Evolutionary conservation across 2,113 vertebrate genomes (phyloP).

Genomic region (Strix uralensis): DNA sequence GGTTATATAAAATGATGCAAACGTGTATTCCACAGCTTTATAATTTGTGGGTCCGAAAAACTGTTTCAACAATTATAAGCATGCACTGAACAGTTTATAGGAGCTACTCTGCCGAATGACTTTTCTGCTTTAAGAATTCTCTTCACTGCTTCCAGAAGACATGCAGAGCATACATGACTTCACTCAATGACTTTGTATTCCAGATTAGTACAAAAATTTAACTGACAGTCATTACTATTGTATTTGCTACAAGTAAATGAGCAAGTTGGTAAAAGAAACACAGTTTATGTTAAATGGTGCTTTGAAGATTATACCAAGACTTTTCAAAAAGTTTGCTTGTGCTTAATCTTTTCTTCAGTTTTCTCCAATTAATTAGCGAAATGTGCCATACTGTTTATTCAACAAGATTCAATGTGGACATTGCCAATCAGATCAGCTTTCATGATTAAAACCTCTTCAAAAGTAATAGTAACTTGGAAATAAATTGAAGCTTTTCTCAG

Average conservation of each 20-base stretch:
- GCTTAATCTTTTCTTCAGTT: conserved; percentile 29
- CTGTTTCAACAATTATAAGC: not conserved
- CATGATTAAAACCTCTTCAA: not conserved
- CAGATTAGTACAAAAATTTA: not conserved
- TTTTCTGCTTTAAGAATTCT: not conserved
- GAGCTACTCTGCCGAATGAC: not conserved
- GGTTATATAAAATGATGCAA: not conserved
- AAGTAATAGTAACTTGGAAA: not conserved
- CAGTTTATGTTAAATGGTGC: conserved; percentile 17
- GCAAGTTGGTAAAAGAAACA: not conserved
- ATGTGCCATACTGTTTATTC: conserved; percentile 20
- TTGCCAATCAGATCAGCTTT: conserved; percentile 19
- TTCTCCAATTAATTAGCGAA: not conserved
- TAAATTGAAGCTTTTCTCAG: not conserved
- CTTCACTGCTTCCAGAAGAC: not conserved
- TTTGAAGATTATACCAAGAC: conserved; percentile 9
- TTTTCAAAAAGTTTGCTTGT: conserved; percentile 21
- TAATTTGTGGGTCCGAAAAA: not conserved
- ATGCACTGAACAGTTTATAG: not conserved
- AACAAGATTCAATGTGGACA: not conserved
- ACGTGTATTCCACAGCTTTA: not conserved
- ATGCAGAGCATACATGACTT: not conserved
- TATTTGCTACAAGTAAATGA: conserved; percentile 6
- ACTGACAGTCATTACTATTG: not conserved
- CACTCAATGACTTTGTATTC: not conserved